Evolutionary conservation across 2,888 invertebrate genomes (phyloP), one percentile per base, ranked within the genome.

Genomic region (Rhagophthalmus giganteus): DNA sequence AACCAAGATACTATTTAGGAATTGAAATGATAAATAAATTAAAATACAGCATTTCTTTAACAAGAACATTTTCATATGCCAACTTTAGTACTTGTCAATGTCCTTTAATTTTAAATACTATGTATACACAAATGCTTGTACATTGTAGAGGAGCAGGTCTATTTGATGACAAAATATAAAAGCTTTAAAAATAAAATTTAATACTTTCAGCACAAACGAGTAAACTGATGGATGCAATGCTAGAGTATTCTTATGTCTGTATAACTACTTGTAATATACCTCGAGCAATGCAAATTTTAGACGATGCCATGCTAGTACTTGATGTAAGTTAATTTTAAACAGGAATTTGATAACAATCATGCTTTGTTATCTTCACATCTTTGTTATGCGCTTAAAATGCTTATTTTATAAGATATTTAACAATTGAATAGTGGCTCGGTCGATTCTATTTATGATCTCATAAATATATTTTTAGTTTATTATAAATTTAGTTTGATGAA

Each of bases 131-230:
- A 63, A 72, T 83, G 32, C 73, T 84, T 24, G 78, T 79, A 0
- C 85, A 85, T 64, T 84, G 82, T 63, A 77, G 75, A 33, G 81
- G 81, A 33, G 80, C 82, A 46, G 81, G 82, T 81, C 69, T 71
- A 37, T 44, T 30, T 30, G 11, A 2, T 2, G n/a, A 27, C 9
- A 3, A n/a, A 12, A 16, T 2, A 33, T 33, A 12, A 4, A 30
- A 6, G 11, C 9, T 9, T 3, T 8, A 9, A 10, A 12, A 9
- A 11, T 30, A 11, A n/a, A 12, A 4, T 6, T 32, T 10, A 10
- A 5, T 14, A 13, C 10, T 56, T 60, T 13, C 57, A 79, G 81
- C 74, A 6, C 72, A 75, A 39, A 67, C 69, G n/a, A 72, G 76
- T 9, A 77, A 79, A 65, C 70, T 80, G 28, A 74, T 81, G 50